These are phyloP conservation scores for Gadopsis bispinosus DNA, from an alignment of 2,797 vertebrate genomes.

Conservation along the genomic window DNA sequence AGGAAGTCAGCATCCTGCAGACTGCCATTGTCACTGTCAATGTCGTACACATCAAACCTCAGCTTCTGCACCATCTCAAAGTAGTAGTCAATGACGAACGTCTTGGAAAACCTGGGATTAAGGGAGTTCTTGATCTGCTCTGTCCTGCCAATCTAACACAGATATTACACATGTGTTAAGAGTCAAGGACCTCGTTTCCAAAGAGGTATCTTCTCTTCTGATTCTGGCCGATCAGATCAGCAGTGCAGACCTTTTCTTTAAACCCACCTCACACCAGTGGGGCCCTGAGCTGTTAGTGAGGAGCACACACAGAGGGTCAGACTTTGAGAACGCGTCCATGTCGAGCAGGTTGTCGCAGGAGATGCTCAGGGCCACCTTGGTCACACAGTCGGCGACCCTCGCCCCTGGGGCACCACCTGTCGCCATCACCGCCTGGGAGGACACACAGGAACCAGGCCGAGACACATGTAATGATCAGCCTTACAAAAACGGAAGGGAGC, in stretches of 20 bases:
- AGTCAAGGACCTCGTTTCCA: not conserved
- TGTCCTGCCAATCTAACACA: conserved; percentile 89
- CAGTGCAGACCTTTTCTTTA: too few species aligned
- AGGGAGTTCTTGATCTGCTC: conserved; percentile 93
- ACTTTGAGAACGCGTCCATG: conserved; percentile 91
- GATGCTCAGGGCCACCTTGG: conserved; percentile 88
- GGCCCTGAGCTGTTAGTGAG: conserved; percentile 82
- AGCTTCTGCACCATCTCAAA: conserved; percentile 97
- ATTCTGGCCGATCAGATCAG: not conserved
- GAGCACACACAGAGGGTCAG: conserved; percentile 92
- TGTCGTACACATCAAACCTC: conserved; percentile 92
- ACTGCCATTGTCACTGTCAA: conserved; percentile 89
- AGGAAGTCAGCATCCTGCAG: conserved; percentile 93
- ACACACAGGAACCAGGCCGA: not conserved
- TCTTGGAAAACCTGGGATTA: conserved; percentile 91
- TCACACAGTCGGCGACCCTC: conserved; percentile 85
- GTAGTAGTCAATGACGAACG: conserved; percentile 92
- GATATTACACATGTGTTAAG: conserved; percentile 11
- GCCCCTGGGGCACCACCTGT: conserved; percentile 28
- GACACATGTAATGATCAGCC: not conserved
- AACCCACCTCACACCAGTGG: conserved; percentile 93
- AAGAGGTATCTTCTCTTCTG: not conserved
- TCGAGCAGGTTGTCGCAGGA: conserved; percentile 92
- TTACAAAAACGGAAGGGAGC: not conserved
- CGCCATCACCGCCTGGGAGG: conserved; percentile 56